A percentile compares a stretch with the other conserved stretches of the same genome.
Conservation (phyloP, 2,888 invertebrate genomes). For the Limnephilus rhombicus region DNA sequence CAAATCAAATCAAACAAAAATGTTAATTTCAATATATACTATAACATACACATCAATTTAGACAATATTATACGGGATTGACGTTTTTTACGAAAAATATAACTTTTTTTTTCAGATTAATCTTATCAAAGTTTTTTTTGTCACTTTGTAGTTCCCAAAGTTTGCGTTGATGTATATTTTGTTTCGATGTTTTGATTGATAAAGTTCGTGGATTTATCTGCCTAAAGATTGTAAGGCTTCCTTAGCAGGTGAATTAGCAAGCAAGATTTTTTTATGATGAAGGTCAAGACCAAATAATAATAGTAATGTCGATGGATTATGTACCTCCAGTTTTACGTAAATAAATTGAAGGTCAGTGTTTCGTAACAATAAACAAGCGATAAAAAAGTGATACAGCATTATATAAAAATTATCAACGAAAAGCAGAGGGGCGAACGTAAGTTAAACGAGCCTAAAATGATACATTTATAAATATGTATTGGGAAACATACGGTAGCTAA, state of each 20-base stretch:
- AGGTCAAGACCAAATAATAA: neutral
- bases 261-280: neutral
- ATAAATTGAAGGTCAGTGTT: neutral
- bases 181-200: too few relatives aligned
- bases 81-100: too few relatives aligned
- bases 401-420: neutral
- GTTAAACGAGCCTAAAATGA: neutral
- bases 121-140: too few relatives aligned
- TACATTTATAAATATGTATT: neutral
- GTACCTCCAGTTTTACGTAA: neutral
- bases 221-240: neutral
- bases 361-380: neutral
- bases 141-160: too few relatives aligned
- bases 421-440: neutral
- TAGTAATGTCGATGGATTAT: neutral
- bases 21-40: too few relatives aligned
- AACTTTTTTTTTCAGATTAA: too few relatives aligned
- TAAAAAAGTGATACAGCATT: neutral
- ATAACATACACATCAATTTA: too few relatives aligned
- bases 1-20: too few relatives aligned
- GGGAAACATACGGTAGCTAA: too few relatives aligned
- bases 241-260: neutral
- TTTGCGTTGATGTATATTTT: too few relatives aligned
- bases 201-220: neutral
- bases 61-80: too few relatives aligned